phyloP scores from a whole-genome alignment of 2,888 invertebrate genomes.

The Drosophila engyochracea region DNA sequence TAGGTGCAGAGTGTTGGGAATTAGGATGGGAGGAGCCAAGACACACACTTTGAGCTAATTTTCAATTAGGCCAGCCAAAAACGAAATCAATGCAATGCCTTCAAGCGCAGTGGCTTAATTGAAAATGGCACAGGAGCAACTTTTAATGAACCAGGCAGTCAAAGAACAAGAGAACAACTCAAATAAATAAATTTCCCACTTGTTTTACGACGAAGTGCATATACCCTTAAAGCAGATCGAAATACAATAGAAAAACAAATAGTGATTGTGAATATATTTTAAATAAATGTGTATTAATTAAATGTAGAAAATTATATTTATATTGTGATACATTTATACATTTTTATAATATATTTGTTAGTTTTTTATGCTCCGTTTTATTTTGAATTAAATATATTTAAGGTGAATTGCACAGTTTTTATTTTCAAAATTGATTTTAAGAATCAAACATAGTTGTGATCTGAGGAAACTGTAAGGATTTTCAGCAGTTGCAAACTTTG shows the following conservation, averaged over 20 bases:
- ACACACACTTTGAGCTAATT: constrained; percentile 63
- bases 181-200: constrained; percentile 4
- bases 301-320: not conserved
- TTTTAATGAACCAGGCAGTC: constrained; percentile 67
- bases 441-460: not conserved
- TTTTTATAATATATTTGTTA: not conserved
- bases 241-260: not conserved
- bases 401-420: not conserved
- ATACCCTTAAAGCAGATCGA: constrained; percentile 10
- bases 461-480: not conserved
- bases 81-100: constrained; percentile 71
- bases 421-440: not conserved
- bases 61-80: constrained; percentile 72
- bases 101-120: constrained; percentile 59
- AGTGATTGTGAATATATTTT: not conserved
- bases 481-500: not conserved
- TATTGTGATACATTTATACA: not conserved
- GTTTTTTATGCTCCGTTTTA: not conserved
- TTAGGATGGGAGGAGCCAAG: not conserved
- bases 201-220: not conserved
- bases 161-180: constrained; percentile 23
- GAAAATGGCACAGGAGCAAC: constrained; percentile 67
- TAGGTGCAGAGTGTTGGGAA: not conserved
- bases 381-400: not conserved
- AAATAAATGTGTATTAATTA: not conserved